These are phyloP conservation scores for Indicator indicator DNA, from an alignment of 2,113 vertebrate species.

Conservation along the genomic window DNA sequence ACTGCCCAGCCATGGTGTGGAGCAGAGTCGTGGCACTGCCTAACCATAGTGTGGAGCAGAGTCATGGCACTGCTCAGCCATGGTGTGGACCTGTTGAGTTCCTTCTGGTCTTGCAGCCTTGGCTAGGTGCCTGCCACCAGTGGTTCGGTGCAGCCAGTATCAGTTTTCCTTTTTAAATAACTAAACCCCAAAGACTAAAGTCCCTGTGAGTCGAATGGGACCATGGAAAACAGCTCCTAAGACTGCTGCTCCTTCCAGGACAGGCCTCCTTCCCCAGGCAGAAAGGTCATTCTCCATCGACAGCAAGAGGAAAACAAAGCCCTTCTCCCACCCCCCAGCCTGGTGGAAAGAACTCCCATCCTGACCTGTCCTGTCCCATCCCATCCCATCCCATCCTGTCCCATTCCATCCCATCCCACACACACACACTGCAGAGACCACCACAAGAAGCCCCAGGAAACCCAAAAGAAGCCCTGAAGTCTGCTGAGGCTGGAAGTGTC, in stretches of 20 bases:
- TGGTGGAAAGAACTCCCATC: not conserved
- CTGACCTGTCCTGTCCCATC: not conserved
- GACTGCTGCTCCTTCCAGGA: not conserved
- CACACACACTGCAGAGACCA: not conserved
- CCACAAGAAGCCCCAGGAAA: slow-evolving; percentile 5
- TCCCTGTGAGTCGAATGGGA: not conserved
- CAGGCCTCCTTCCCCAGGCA: not conserved
- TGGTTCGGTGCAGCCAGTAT: not conserved
- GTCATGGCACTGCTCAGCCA: not conserved
- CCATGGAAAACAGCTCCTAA: not conserved
- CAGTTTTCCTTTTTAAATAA: not conserved
- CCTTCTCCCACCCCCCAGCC: not conserved
- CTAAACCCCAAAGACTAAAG: not conserved
- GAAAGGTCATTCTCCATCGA: not conserved
- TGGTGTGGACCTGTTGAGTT: not conserved
- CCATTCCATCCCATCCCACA: not conserved
- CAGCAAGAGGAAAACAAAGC: not conserved
- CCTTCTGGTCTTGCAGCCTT: not conserved
- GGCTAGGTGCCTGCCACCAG: not conserved
- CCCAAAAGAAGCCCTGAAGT: slow-evolving; percentile 21
- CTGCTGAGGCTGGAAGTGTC: slow-evolving; percentile 42
- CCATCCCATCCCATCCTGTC: not conserved
- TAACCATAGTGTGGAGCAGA: no score
- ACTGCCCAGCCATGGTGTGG: no score
- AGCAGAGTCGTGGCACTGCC: no score